These are phyloP conservation scores for Melanostoma scalare DNA, from an alignment of 2,888 invertebrate species.

Conservation along the genomic window DNA sequence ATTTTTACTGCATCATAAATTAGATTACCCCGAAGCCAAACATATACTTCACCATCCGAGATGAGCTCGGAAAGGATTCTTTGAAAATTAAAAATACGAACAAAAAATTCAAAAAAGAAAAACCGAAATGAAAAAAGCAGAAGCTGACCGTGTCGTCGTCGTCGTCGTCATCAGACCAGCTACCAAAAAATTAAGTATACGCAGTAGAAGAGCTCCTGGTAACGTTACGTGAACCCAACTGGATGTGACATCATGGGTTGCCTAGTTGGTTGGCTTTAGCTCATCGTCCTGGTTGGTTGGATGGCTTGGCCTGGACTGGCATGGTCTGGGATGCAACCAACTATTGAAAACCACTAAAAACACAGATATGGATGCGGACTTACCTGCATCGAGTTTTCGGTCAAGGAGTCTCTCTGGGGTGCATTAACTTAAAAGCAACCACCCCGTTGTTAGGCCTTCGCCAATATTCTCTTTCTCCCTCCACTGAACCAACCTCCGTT, in stretches of 20 bases:
- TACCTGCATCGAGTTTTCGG: conserved; percentile 72
- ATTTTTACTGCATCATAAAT: conserved; percentile 80
- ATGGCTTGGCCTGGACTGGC: conserved; percentile 40
- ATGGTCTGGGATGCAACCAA: conserved; percentile 53
- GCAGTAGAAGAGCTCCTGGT: conserved; percentile 54
- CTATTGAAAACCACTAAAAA: conserved; percentile 73
- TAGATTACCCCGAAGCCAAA: conserved; percentile 78
- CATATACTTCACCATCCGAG: conserved; percentile 38
- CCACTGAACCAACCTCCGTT: conserved; percentile 8
- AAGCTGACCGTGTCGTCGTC: conserved; percentile 12
- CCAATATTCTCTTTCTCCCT: conserved; percentile 6
- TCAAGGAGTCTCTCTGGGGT: conserved; percentile 70
- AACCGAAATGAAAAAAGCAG: neutral
- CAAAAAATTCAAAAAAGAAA: conserved; percentile 12
- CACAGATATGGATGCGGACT: conserved; percentile 72
- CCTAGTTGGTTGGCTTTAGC: conserved; percentile 47
- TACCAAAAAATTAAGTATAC: conserved; percentile 68
- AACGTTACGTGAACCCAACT: conserved; percentile 67
- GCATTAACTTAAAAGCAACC: conserved; percentile 71
- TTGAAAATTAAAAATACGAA: conserved; percentile 43
- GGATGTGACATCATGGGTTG: conserved; percentile 68
- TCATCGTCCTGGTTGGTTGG: conserved; percentile 24
- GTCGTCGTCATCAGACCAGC: conserved; percentile 41
- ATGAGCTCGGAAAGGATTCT: conserved; percentile 47
- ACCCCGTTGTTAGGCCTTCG: conserved; percentile 21